Base-by-base conservation (phyloP, 2,113 vertebrate genomes). In the Odobenus rosmarus region DNA sequence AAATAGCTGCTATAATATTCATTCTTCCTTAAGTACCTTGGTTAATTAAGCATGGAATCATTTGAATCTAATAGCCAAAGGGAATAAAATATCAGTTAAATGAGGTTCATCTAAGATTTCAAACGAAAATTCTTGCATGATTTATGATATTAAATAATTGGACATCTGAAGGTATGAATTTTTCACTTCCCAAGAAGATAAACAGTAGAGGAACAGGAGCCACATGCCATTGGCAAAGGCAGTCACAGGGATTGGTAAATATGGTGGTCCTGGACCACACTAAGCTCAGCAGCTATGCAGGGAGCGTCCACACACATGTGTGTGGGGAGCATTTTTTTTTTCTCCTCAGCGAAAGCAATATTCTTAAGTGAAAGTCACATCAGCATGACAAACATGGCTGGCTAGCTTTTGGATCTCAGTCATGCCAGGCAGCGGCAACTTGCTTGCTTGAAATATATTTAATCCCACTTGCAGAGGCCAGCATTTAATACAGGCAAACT, bases 341-440 rank as follows among this genome's bases (percentile, higher is more conserved):
- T 88, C 94, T 71, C 39, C 5, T 19, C 92, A 98, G 69, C 39
- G 67, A 96, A 94, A 95, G 89, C 93, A 98, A 93, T 91, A 77
- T 96, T 98, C 86, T 87, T 81, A 95, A 96, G 74, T 11, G 93
- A 99, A 98, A 98, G 97, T 98, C 98, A 98, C 96, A 97, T 64
- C 92, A 97, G 97, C 87, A 96, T 92, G 96, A 98, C 94, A 97
- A 97, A 98, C 95, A 97, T 90, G 81, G 86, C 85, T 90, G 81
- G 86, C 85, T n/a, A 76, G 89, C 96, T 98, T 97, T 95, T 92
- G 96, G 93, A 97, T 97, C 96, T 98, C 97, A 97, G 85, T 98
- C 98, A 97, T 31, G 19, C 82, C 90, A 97, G 96, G 96, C 94
- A 89, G 92, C 95, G 97, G 86, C 96, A 96, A 98, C 90, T 94